Evolutionary conservation across 2,797 vertebrate genomes (phyloP), one percentile per base, ranked within the genome.

Genomic region (Clarias fuscus): DNA sequence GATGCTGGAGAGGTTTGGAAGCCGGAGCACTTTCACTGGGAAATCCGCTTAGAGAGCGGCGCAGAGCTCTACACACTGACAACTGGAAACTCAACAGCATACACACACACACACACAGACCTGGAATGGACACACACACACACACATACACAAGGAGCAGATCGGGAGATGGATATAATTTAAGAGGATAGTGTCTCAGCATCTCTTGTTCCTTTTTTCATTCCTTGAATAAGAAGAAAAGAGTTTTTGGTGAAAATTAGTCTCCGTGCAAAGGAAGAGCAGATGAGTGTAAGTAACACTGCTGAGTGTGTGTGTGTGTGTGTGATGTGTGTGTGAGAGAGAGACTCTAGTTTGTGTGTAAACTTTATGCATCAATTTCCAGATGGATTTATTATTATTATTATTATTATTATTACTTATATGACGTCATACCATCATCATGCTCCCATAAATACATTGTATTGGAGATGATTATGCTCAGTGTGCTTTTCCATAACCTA

Each of bases 251-350:
- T 58, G 56, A 83, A 79, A 75, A 78, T 58, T 33, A 62, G 86
- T 84, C 87, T 88, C 85, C 40, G 59, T 80, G 33, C 53, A 88
- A 89, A 90, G 83, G 86, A 89, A 87, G 91, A 93, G 85, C 95
- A 92, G 90, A 95, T 95, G 95, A 93, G 92, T 94, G 95, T 96
- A 92, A 96, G 95, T 93, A 82, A 89, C 27, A 82, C 80, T 80
- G 72, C 13, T 4, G 61, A 33, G 4, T 88, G 27, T n/a, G 78
- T 81, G 79, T 83, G 80, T 78, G 56, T 78, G 56, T 61, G 76
- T 61, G 76, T 58, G 24, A 58, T 15, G 33, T 24, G 77, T 62
- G 58, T 40, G 11, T n/a, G 43, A 2, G 56, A 40, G 10, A 17
- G 33, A 27, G 7, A 13, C 59, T 40, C 59, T 64, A 22, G 13